Evolutionary conservation across 1,140 invertebrate genomes (phyloP).

Genomic region (Cryptotermes secundus): DNA sequence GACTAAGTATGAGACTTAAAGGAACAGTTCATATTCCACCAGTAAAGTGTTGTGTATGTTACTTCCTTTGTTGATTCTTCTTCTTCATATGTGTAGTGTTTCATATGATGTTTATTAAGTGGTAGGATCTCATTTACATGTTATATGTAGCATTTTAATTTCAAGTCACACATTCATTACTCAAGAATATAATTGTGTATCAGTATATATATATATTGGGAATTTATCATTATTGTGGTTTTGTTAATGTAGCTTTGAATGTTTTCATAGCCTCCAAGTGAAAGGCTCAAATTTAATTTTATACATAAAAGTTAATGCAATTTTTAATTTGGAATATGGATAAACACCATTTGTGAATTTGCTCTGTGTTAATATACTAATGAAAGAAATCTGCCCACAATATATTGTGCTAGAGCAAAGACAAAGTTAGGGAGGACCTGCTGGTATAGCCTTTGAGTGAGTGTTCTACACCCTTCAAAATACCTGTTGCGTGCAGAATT

Average conservation of each 20-base stretch:
- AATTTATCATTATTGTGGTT: not conserved
- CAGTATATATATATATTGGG: not conserved
- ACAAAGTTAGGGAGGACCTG: not conserved
- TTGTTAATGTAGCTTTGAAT: slow-evolving; percentile 4
- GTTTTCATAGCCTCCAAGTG: not conserved
- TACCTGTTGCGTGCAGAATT: not conserved
- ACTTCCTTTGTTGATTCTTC: not conserved
- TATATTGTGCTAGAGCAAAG: not conserved
- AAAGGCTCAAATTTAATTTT: not conserved
- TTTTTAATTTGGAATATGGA: not conserved
- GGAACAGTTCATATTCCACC: not conserved
- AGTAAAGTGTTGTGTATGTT: not conserved
- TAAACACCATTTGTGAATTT: not conserved
- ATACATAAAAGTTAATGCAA: not conserved
- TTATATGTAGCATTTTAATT: not conserved
- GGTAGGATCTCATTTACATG: not conserved
- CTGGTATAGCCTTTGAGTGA: not conserved
- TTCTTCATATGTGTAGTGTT: not conserved
- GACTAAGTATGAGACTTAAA: not conserved
- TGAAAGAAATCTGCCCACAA: not conserved
- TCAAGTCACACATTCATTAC: not conserved
- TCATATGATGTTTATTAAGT: not conserved
- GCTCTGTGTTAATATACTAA: not conserved
- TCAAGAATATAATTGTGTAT: not conserved
- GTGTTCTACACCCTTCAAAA: not conserved